phyloP scores from a whole-genome alignment of 2,113 vertebrate species.

The Oncorhynchus tshawytscha region DNA sequence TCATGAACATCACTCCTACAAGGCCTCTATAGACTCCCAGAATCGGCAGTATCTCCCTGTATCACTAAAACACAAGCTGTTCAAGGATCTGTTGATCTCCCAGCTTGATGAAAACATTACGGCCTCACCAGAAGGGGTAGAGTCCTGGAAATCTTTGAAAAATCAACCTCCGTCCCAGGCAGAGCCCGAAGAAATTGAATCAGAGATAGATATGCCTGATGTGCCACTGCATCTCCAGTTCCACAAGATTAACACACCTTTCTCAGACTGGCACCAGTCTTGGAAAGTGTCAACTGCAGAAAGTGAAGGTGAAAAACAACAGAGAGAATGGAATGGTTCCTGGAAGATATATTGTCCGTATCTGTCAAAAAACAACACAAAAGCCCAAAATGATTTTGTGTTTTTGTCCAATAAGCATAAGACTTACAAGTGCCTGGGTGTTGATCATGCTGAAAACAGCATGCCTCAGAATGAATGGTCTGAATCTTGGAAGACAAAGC shows the following conservation, averaged over 20 bases:
- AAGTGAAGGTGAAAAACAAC: not conserved
- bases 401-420: slow-evolving; percentile 1
- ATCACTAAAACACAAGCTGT: not conserved
- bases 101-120: slow-evolving; percentile 1
- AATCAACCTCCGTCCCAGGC: not conserved
- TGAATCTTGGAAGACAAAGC: slow-evolving; percentile 5
- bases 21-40: not conserved
- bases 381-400: not conserved
- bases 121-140: not conserved
- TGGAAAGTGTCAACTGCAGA: slow-evolving; percentile 1
- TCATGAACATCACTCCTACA: not conserved
- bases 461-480: slow-evolving; percentile 8
- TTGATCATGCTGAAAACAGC: not conserved
- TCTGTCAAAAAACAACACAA: not conserved
- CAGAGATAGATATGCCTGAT: not conserved
- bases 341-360: slow-evolving; percentile 11
- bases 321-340: slow-evolving; percentile 12
- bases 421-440: not conserved
- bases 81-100: not conserved
- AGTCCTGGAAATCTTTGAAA: slow-evolving; percentile 11
- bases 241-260: slow-evolving; percentile 10
- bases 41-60: not conserved
- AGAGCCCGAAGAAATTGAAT: not conserved
- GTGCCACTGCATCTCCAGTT: slow-evolving; percentile 15
- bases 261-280: slow-evolving; percentile 2